phyloP scores from a whole-genome alignment of 2,888 invertebrate genomes.

The Brachyopa scutellaris region DNA sequence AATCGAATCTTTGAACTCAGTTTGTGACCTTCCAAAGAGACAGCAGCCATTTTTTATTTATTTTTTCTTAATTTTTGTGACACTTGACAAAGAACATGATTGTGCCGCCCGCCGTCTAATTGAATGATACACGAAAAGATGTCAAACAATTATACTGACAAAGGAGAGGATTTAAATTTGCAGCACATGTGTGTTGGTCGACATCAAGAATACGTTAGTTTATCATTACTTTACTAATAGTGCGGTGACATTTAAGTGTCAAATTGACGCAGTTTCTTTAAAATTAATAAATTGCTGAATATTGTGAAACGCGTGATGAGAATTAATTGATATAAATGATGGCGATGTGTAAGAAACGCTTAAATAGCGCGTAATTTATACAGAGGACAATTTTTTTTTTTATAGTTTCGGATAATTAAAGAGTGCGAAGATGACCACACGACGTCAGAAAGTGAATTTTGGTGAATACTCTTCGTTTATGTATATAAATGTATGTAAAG shows the following conservation, averaged over 20 bases:
- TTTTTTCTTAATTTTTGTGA: too few species aligned
- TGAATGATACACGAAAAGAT: slow-evolving; percentile 32
- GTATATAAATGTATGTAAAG: too few species aligned
- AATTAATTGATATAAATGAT: slow-evolving; percentile 8
- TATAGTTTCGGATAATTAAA: too few species aligned
- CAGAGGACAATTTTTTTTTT: too few species aligned
- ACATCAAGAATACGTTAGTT: neutral
- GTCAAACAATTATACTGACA: neutral
- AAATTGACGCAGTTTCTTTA: neutral
- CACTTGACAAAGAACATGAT: slow-evolving; percentile 15
- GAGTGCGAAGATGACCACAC: too few species aligned
- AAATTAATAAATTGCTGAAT: neutral
- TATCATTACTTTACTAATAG: slow-evolving; percentile 8
- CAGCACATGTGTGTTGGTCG: slow-evolving; percentile 6
- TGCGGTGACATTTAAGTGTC: neutral
- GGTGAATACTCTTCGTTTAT: too few species aligned
- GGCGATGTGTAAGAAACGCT: too few species aligned
- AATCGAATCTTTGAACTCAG: too few species aligned
- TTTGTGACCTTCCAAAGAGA: too few species aligned
- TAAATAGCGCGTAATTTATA: too few species aligned
- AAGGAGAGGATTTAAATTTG: neutral
- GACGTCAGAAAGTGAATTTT: too few species aligned
- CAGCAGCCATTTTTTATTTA: too few species aligned
- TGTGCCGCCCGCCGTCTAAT: slow-evolving; percentile 30
- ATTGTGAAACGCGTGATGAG: slow-evolving; percentile 6